phyloP scores from a whole-genome alignment of 2,113 vertebrate species.

The Cavia porcellus region DNA sequence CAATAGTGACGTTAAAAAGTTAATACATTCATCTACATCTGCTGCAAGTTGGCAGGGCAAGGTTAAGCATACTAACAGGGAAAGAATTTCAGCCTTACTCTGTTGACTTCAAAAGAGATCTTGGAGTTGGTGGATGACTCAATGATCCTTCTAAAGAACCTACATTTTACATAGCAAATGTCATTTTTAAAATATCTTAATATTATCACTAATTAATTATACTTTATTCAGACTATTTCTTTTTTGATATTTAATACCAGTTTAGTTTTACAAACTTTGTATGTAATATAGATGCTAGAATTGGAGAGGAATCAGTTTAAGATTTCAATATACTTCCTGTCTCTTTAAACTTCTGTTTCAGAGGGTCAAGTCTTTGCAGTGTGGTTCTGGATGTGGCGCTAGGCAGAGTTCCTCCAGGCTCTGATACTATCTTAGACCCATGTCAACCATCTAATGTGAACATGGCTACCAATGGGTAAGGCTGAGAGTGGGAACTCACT shows the following conservation, averaged over 20 bases:
- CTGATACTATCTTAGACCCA: fast-evolving
- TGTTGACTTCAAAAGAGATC: slow-evolving; percentile 11
- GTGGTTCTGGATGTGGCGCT: fast-evolving
- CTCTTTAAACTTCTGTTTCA: background rate
- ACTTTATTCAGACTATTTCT: background rate
- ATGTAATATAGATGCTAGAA: background rate
- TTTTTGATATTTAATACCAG: background rate
- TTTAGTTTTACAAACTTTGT: background rate
- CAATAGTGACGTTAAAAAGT: background rate
- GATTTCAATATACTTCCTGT: background rate
- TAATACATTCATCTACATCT: slow-evolving; percentile 81
- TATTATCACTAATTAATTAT: slow-evolving; percentile 81
- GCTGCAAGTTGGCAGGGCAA: slow-evolving; percentile 58
- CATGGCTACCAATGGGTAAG: background rate
- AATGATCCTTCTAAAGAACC: background rate
- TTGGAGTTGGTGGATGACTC: background rate
- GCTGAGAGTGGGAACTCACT: fast-evolving
- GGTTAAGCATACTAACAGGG: background rate
- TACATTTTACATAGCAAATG: slow-evolving; percentile 49
- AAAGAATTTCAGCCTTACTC: background rate
- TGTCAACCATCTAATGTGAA: fast-evolving
- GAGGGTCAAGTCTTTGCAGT: fast-evolving
- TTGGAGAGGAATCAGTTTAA: background rate
- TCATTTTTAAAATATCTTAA: slow-evolving; percentile 64
- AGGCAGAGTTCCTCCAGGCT: no score